Conservation (phyloP, 2,797 vertebrate genomes). For the Anas capensis region DNA sequence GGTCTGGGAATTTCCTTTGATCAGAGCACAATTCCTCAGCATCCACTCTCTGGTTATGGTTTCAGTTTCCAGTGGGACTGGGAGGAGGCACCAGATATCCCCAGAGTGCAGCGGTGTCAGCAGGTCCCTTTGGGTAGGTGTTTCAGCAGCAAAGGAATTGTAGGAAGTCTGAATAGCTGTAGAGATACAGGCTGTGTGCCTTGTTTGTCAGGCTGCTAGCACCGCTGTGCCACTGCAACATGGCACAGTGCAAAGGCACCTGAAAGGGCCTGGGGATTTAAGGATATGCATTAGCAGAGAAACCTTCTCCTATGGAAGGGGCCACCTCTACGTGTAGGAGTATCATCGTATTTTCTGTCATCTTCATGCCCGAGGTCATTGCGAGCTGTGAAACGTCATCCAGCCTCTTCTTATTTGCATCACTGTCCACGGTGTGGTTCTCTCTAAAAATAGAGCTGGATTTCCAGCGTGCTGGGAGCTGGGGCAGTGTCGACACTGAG, state of each 20-base stretch:
- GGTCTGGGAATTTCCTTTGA: not conserved
- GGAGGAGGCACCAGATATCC: not conserved
- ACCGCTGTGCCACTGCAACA: not conserved
- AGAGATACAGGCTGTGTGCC: not conserved
- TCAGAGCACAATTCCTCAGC: not conserved
- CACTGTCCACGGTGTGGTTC: not conserved
- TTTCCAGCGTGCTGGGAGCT: not conserved
- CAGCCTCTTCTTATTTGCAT: not conserved
- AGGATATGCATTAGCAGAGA: not conserved
- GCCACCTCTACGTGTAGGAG: not conserved
- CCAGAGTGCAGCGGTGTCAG: not conserved
- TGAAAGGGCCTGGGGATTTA: not conserved
- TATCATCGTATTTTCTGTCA: not conserved
- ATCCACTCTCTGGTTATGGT: not conserved
- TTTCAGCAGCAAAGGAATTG: not conserved
- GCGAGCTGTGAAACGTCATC: not conserved
- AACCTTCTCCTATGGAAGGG: not conserved
- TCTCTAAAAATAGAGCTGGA: not conserved
- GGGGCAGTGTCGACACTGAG: accelerated
- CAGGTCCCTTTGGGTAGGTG: not conserved
- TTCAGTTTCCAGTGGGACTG: not conserved
- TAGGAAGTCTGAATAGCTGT: not conserved
- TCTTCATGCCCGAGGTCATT: not conserved
- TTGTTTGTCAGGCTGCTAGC: not conserved
- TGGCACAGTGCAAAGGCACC: not conserved